These are phyloP conservation scores for Cephalopachus bancanus DNA, from an alignment of 2,797 vertebrate genomes.

Conservation along the genomic window DNA sequence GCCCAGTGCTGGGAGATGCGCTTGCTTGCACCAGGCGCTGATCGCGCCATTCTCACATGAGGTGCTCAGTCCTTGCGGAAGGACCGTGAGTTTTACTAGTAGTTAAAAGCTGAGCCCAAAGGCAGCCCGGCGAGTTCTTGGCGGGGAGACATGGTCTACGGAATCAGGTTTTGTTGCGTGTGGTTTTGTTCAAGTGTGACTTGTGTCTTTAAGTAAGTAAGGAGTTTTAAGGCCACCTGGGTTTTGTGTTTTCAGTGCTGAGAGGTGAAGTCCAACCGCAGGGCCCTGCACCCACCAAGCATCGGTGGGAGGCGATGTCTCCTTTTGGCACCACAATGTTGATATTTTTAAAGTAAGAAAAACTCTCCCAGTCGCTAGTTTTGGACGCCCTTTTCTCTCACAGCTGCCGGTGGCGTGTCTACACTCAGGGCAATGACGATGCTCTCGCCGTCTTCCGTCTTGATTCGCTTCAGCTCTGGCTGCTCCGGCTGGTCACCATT, in stretches of 20 bases:
- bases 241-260: constrained; percentile 88
- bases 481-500: constrained; percentile 93
- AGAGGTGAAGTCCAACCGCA: constrained; percentile 90
- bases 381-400: constrained; percentile 90
- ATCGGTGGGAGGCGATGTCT: constrained; percentile 84
- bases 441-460: constrained; percentile 90
- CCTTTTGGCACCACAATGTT: constrained; percentile 96
- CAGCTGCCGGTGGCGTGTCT: constrained; percentile 89
- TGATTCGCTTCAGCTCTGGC: constrained; percentile 94
- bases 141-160: constrained; percentile 86
- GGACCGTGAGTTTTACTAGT: constrained; percentile 16
- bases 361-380: constrained; percentile 90
- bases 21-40: constrained; percentile 88
- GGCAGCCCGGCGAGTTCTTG: constrained; percentile 43
- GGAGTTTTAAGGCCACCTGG: constrained; percentile 94
- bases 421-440: constrained; percentile 89
- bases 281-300: constrained; percentile 89
- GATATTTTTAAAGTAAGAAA: constrained; percentile 66
- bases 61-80: constrained; percentile 82
- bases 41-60: constrained; percentile 86
- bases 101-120: constrained; percentile 83
- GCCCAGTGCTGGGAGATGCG: constrained; percentile 86
- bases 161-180: constrained; percentile 80
- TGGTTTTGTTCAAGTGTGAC: constrained; percentile 85
- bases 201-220: constrained; percentile 80